Base-by-base conservation (phyloP, 2,888 invertebrate species). In the Crepidodera aurea region DNA sequence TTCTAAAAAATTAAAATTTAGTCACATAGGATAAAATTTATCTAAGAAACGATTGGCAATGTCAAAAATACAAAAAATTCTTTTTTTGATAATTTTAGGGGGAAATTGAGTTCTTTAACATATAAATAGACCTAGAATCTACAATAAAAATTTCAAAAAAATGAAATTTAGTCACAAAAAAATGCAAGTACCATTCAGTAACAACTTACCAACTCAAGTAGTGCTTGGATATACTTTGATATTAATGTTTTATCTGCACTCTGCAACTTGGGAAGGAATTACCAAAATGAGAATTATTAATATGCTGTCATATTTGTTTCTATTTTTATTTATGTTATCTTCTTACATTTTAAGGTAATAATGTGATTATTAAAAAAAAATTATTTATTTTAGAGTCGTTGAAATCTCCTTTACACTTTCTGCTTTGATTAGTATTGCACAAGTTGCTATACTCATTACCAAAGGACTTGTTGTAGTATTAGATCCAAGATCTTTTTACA, bases 181-280 rank as follows among this genome's bases (percentile, higher is more conserved):
- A 42, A 70, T 71, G 66, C 55, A 61, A 13, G 63, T 66, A 13
- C 66, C 65, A 10, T 53, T 64, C 13, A 53, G 54, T 44, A 64
- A 48, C 16, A 44, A 46, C 27, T 42, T 71, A n/a, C 65, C 74
- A 5, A 68, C 71, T 2, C 73, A 76, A 58, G 69, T 76, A 13
- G 59, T 76, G 15, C 63, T 78, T 48, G 77, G 78, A 15, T 75
- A 76, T 57, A 73, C 74, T 22, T 59, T 78, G 32, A 68, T 78
- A 48, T 71, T 72, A 32, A 74, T 77, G 8, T 79, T 76, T 67
- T 78, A 75, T 64, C 68, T 76, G 10, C 77, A 77, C 56, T 74
- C 74, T 39, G 69, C 71, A 10, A 60, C 76, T 29, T 77, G 77
- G 75, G 77, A 78, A 64, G 70, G 72, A 13, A 59, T 75, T 10